phyloP scores from a whole-genome alignment of 2,113 vertebrate genomes.

The Trichomycterus rosablanca region DNA sequence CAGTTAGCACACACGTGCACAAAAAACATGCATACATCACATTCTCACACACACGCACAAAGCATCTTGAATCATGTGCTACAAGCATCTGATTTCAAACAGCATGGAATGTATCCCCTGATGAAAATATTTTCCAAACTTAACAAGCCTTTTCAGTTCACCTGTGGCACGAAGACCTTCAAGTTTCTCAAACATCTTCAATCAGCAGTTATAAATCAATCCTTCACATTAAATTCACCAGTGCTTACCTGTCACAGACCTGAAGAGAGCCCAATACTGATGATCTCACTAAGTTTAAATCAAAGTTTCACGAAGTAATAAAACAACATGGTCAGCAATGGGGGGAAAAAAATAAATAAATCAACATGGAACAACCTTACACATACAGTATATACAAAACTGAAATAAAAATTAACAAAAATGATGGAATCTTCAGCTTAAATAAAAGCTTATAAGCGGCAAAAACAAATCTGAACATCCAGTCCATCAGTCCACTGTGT shows the following conservation, averaged over 20 bases:
- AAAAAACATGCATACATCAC: conserved; percentile 42
- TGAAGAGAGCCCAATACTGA: conserved; percentile 1
- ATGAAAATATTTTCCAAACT: conserved; percentile 25
- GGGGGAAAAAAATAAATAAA: conserved; percentile 54
- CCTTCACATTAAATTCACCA: conserved; percentile 7
- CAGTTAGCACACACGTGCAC: conserved; percentile 50
- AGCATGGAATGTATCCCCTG: conserved; percentile 37
- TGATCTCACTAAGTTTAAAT: conserved; percentile 1
- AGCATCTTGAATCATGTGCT: conserved; percentile 56
- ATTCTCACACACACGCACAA: conserved; percentile 42
- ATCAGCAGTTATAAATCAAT: conserved; percentile 7
- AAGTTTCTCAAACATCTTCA: conserved; percentile 25
- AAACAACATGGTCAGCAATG: conserved; percentile 37
- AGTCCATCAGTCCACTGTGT: conserved; percentile 31
- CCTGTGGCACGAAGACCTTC: conserved; percentile 7
- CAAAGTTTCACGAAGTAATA: background rate
- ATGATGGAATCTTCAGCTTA: conserved; percentile 52
- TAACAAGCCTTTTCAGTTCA: conserved; percentile 20
- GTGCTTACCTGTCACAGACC: conserved; percentile 15
- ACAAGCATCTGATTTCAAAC: conserved; percentile 55
- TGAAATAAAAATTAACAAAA: conserved; percentile 38
- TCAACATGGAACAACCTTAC: conserved; percentile 36
- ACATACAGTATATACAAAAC: conserved; percentile 52
- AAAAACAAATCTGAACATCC: conserved; percentile 45
- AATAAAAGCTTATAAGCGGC: conserved; percentile 54